Percentiles rank a stretch among this genome's conserved stretches.
Conservation (phyloP, 2,797 vertebrate genomes). For the Xiphophorus birchmanni region DNA sequence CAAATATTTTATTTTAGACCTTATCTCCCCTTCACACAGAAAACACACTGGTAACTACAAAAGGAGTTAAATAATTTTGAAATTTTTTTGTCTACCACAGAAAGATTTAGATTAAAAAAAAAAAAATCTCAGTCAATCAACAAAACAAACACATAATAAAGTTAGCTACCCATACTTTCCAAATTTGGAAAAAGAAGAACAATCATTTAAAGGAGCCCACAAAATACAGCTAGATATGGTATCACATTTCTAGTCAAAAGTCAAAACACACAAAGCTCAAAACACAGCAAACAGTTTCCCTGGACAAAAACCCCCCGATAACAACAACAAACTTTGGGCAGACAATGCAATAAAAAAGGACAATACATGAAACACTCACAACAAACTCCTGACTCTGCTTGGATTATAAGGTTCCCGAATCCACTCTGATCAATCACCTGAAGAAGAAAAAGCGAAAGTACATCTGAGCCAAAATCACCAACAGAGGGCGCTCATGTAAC, state of each 20-base stretch:
- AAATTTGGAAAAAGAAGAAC: not conserved
- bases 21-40: not conserved
- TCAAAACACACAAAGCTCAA: not conserved
- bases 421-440: not conserved
- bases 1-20: not conserved
- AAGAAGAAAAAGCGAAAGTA: not conserved
- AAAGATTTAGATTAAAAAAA: too few species aligned
- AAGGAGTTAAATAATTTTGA: not conserved
- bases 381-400: too few species aligned
- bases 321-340: not conserved
- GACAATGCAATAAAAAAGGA: too few species aligned
- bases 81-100: too few species aligned
- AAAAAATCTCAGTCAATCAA: too few species aligned
- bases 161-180: too few species aligned
- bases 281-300: not conserved
- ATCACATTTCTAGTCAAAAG: not conserved
- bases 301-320: not conserved
- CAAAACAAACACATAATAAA: too few species aligned
- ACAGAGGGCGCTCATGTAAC: not conserved
- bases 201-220: not conserved
- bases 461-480: not conserved
- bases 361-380: too few species aligned
- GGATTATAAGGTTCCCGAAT: not conserved
- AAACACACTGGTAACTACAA: not conserved
- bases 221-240: not conserved